These are phyloP conservation scores for Epistrophe grossulariae DNA, from an alignment of 2,888 invertebrate genomes.

Conservation along the genomic window DNA sequence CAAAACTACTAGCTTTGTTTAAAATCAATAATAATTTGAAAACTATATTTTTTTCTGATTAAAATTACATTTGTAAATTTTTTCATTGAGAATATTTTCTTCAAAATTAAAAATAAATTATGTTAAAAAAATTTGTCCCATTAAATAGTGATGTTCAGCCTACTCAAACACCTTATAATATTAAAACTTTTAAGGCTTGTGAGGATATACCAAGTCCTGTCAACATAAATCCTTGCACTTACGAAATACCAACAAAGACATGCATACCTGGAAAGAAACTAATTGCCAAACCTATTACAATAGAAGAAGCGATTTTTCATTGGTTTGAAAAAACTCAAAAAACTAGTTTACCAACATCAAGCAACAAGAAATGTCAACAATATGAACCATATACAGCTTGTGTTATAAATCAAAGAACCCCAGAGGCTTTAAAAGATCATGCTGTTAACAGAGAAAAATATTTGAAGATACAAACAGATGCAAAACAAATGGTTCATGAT, in stretches of 20 bases:
- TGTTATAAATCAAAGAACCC: conserved; percentile 29
- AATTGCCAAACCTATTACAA: conserved; percentile 9
- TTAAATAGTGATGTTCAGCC: conserved; percentile 34
- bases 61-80: background rate
- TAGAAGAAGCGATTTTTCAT: conserved; percentile 46
- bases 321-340: conserved; percentile 46
- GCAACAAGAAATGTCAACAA: conserved; percentile 38
- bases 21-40: background rate
- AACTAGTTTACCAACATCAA: background rate
- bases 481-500: conserved; percentile 26
- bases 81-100: conserved; percentile 4
- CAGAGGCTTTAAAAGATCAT: conserved; percentile 32
- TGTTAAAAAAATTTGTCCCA: conserved; percentile 65
- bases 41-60: background rate
- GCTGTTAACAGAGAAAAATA: conserved; percentile 52
- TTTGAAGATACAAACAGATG: conserved; percentile 14
- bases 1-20: background rate
- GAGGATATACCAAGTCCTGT: conserved; percentile 10
- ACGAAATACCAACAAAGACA: background rate
- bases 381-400: conserved; percentile 25
- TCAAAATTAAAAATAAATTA: conserved; percentile 19
- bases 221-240: conserved; percentile 38
- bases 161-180: conserved; percentile 36
- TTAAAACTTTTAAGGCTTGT: conserved; percentile 39
- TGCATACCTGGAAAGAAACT: conserved; percentile 14